Conservation (phyloP, 2,113 vertebrate species). For the Nothocercus nigrocapillus region DNA sequence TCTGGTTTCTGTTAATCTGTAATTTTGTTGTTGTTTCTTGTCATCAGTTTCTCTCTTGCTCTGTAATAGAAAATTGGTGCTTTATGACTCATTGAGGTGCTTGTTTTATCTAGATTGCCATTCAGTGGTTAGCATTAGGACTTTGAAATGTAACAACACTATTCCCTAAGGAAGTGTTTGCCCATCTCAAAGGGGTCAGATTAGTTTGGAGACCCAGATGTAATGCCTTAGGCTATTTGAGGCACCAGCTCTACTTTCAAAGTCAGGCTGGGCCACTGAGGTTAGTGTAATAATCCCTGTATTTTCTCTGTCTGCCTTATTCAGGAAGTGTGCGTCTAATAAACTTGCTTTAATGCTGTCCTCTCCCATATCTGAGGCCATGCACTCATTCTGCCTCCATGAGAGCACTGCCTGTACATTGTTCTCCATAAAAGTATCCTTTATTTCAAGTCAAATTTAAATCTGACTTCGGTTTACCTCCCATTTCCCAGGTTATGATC, state of each 20-base stretch:
- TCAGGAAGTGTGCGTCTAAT: neutral
- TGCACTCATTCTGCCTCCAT: neutral
- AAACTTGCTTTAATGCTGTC: neutral
- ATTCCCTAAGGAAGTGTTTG: constrained; percentile 6
- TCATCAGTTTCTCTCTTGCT: constrained; percentile 24
- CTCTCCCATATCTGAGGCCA: neutral
- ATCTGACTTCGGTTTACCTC: neutral
- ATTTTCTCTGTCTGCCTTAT: neutral
- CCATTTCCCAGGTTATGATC: neutral
- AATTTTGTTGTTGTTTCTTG: constrained; percentile 36
- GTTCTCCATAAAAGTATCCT: neutral
- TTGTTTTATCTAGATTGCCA: neutral
- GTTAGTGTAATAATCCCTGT: neutral
- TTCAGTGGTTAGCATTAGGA: constrained; percentile 11
- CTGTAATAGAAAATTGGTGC: constrained; percentile 1
- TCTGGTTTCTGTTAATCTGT: constrained; percentile 11
- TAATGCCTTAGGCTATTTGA: constrained; percentile 33
- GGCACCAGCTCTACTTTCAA: neutral
- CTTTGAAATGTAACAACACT: neutral
- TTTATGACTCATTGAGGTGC: constrained; percentile 6
- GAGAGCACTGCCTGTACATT: neutral
- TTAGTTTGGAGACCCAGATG: constrained; percentile 36
- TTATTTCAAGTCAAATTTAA: neutral
- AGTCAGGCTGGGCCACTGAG: neutral
- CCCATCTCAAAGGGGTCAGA: neutral